phyloP scores from a whole-genome alignment of 2,888 invertebrate genomes.

The Drosophila mayaguana region DNA sequence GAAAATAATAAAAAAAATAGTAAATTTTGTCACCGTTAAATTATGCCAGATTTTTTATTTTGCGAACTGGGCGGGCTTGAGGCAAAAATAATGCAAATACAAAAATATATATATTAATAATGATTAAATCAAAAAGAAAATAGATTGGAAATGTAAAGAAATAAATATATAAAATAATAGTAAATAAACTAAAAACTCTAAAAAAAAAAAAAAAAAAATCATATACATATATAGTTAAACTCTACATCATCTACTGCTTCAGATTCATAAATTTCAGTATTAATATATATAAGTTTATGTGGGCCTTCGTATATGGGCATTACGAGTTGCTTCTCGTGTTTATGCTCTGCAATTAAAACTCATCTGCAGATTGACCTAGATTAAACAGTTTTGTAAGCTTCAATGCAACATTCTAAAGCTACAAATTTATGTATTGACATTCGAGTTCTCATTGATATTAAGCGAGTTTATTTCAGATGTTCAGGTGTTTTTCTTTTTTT shows the following conservation, averaged over 20 bases:
- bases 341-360: neutral
- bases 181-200: too few relatives aligned
- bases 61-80: neutral
- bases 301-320: neutral
- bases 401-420: constrained; percentile 37
- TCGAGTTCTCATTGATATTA: constrained; percentile 49
- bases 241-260: neutral
- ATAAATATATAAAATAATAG: too few relatives aligned
- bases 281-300: too few relatives aligned
- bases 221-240: too few relatives aligned
- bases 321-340: neutral
- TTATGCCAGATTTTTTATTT: constrained; percentile 10
- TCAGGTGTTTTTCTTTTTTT: neutral
- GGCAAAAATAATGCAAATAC: neutral
- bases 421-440: constrained; percentile 20
- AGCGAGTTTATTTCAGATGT: constrained; percentile 15
- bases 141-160: too few relatives aligned
- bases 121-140: too few relatives aligned
- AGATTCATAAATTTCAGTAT: neutral
- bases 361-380: constrained; percentile 10
- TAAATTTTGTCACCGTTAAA: constrained; percentile 85
- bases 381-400: neutral
- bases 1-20: constrained; percentile 85
- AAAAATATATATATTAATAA: too few relatives aligned
- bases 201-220: neutral